Conservation (phyloP, 1,140 invertebrate species). For the Drosophila ficusphila region DNA sequence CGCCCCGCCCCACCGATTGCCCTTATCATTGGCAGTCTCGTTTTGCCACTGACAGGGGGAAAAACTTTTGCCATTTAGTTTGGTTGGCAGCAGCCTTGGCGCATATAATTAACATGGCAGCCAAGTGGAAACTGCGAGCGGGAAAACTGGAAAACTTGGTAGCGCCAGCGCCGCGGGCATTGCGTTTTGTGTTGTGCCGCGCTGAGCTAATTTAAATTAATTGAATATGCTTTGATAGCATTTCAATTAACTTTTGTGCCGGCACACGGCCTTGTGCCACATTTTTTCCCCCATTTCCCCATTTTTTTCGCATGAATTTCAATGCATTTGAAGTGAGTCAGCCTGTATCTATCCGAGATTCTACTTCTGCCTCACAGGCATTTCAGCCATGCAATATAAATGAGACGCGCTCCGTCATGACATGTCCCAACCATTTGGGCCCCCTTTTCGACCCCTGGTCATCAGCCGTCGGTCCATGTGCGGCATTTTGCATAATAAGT, state of each 20-base stretch:
- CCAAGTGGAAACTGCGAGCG: constrained; percentile 35
- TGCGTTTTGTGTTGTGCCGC: constrained; percentile 53
- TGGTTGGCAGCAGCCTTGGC: constrained; percentile 45
- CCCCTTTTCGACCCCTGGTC: constrained; percentile 2
- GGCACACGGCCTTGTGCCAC: constrained; percentile 54
- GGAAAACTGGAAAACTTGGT: constrained; percentile 38
- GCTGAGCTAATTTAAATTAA: constrained; percentile 81
- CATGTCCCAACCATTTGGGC: constrained; percentile 47
- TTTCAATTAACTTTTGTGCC: constrained; percentile 76
- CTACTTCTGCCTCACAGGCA: constrained; percentile 30
- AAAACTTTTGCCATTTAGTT: constrained; percentile 68
- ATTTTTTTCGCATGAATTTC: constrained; percentile 31
- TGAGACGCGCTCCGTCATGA: constrained; percentile 63
- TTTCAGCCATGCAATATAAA: constrained; percentile 62
- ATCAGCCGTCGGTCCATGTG: constrained; percentile 43
- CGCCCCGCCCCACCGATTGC: constrained; percentile 4
- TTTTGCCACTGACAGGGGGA: constrained; percentile 14
- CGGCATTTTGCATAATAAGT: constrained; percentile 76
- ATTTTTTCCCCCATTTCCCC: constrained; percentile 23
- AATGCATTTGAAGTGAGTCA: constrained; percentile 55
- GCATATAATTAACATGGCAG: constrained; percentile 66
- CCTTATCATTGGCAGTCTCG: constrained; percentile 48
- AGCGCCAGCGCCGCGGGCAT: constrained; percentile 25
- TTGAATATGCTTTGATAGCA: constrained; percentile 81
- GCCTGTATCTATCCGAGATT: constrained; percentile 15